Conservation (phyloP, 2,113 vertebrate genomes). For the Neodon shergylaensis region DNA sequence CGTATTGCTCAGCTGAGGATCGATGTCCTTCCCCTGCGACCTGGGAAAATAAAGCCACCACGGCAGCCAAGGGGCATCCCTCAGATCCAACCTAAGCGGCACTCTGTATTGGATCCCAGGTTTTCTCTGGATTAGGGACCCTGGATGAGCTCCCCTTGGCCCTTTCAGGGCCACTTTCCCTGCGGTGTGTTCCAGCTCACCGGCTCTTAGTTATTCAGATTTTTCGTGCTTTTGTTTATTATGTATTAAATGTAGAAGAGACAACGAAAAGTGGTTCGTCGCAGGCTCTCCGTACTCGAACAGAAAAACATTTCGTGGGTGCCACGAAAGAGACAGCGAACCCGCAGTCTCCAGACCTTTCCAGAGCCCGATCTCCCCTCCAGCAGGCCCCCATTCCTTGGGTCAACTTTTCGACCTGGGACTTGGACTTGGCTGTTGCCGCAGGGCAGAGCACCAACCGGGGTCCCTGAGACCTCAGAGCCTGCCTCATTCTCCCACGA, state of each 20-base stretch:
- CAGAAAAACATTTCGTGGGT: not conserved
- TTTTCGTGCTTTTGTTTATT: slow-evolving; percentile 17
- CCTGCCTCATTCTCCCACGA: not conserved
- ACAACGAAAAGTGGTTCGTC: slow-evolving; percentile 35
- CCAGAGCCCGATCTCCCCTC: not conserved
- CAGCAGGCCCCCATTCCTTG: not conserved
- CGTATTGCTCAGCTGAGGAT: not conserved
- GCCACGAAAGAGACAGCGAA: not conserved
- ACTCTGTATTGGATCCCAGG: not conserved
- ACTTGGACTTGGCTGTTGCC: not conserved
- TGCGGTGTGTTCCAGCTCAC: not conserved
- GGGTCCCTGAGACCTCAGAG: not conserved
- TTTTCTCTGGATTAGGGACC: not conserved
- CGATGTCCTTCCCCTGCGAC: not conserved
- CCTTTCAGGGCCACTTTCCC: not conserved
- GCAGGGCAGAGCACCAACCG: not conserved
- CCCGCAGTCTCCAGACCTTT: not conserved
- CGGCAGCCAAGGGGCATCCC: not conserved
- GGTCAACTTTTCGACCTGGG: slow-evolving; percentile 12
- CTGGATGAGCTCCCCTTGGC: not conserved
- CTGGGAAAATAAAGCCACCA: not conserved
- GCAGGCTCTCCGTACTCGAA: not conserved
- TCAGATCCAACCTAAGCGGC: not conserved
- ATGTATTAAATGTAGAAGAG: slow-evolving; percentile 13
- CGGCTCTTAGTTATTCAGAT: not conserved